phyloP scores from a whole-genome alignment of 1,140 invertebrate genomes.

The Scaptomyza montana region DNA sequence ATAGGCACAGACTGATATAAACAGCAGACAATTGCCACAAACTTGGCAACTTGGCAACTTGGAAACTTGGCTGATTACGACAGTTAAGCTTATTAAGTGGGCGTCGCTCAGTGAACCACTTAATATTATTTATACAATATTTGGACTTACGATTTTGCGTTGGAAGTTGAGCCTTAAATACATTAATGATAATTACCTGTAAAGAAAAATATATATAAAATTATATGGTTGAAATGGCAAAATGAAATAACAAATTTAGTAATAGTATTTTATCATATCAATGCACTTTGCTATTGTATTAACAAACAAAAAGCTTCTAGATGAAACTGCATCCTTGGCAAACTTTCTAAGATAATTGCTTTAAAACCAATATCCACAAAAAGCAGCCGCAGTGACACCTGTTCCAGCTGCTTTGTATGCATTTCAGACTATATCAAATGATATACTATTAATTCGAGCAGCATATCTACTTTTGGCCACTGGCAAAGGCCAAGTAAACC shows the following conservation, averaged over 20 bases:
- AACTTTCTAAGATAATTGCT: neutral
- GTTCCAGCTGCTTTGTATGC: constrained; percentile 18
- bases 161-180: neutral
- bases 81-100: constrained; percentile 11
- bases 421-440: constrained; percentile 28
- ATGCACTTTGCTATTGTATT: neutral
- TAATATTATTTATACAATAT: constrained; percentile 8
- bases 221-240: neutral
- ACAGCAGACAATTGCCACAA: constrained; percentile 5
- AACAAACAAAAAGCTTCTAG: neutral
- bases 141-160: constrained; percentile 14
- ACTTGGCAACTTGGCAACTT: constrained; percentile 4
- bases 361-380: constrained; percentile 17
- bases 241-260: too few relatives aligned
- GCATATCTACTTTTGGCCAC: constrained; percentile 30
- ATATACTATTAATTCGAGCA: constrained; percentile 38
- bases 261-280: too few relatives aligned
- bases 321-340: neutral
- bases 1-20: constrained; percentile 43
- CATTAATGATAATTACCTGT: constrained; percentile 29
- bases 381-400: constrained; percentile 30
- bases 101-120: constrained; percentile 9
- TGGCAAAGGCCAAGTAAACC: constrained; percentile 23
- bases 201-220: neutral
- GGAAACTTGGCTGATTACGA: constrained; percentile 50